phyloP scores from a whole-genome alignment of 2,888 invertebrate species.

The Rhagonycha lutea region DNA sequence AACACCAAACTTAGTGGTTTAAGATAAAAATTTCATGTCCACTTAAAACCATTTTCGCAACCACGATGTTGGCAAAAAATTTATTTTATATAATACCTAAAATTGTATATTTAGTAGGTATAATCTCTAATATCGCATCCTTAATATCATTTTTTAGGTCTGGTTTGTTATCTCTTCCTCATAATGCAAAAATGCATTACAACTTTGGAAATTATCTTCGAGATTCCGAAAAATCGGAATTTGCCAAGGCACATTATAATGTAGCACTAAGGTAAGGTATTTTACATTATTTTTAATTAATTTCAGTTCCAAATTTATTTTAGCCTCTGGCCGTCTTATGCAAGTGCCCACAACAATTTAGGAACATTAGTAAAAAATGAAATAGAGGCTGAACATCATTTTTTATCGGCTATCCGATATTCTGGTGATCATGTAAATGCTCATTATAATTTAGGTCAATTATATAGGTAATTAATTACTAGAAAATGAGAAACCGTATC shows the following conservation, averaged over 20 bases:
- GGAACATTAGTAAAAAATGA: conserved; percentile 75
- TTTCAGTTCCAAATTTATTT: conserved; percentile 36
- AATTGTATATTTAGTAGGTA: no score
- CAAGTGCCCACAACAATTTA: conserved; percentile 86
- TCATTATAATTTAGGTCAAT: conserved; percentile 81
- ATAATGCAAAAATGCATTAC: conserved; percentile 90
- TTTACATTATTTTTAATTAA: not conserved
- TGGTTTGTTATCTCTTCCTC: conserved; percentile 76
- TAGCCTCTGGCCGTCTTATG: conserved; percentile 84
- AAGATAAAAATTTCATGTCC: no score
- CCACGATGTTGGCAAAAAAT: no score
- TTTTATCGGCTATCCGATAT: conserved; percentile 72
- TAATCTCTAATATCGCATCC: no score
- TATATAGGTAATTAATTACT: conserved; percentile 69
- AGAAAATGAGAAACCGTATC: not conserved
- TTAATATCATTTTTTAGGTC: conserved; percentile 64
- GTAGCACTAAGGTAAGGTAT: conserved; percentile 74
- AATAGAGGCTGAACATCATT: conserved; percentile 75
- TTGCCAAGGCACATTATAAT: conserved; percentile 78
- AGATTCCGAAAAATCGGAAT: conserved; percentile 72
- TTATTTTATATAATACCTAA: no score
- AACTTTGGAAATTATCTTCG: conserved; percentile 86
- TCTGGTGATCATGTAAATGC: conserved; percentile 81
- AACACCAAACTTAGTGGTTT: no score
- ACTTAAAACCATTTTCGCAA: no score